These are phyloP conservation scores for Pristiophorus japonicus DNA, from an alignment of 2,113 vertebrate genomes.

Conservation along the genomic window DNA sequence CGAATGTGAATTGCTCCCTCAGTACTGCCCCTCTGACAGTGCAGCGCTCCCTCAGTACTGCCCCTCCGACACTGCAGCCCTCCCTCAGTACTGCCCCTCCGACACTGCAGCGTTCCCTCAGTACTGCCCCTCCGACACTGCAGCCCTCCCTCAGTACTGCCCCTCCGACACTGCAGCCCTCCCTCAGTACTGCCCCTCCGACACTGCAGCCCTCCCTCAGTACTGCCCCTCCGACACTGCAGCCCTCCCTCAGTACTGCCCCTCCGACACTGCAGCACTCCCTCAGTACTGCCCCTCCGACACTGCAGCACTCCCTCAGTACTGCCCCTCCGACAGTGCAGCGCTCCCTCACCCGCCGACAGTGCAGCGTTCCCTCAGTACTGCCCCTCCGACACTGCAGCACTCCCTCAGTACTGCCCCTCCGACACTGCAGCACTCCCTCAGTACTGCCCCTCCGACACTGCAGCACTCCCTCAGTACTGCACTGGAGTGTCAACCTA, in stretches of 20 bases:
- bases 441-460: background rate
- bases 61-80: background rate
- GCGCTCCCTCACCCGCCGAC: background rate
- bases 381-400: background rate
- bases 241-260: background rate
- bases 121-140: background rate
- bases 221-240: too few relatives aligned
- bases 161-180: too few relatives aligned
- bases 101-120: background rate
- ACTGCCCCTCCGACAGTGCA: background rate
- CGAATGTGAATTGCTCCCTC: background rate
- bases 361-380: too few relatives aligned
- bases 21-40: background rate
- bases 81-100: background rate
- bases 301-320: too few relatives aligned
- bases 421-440: too few relatives aligned
- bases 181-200: background rate
- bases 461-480: background rate
- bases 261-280: background rate
- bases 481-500: background rate
- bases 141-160: background rate
- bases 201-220: background rate
- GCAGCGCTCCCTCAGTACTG: background rate
- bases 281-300: too few relatives aligned
- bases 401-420: too few relatives aligned